Conservation (phyloP, 2,888 invertebrate genomes). For the Protonemura montana region DNA sequence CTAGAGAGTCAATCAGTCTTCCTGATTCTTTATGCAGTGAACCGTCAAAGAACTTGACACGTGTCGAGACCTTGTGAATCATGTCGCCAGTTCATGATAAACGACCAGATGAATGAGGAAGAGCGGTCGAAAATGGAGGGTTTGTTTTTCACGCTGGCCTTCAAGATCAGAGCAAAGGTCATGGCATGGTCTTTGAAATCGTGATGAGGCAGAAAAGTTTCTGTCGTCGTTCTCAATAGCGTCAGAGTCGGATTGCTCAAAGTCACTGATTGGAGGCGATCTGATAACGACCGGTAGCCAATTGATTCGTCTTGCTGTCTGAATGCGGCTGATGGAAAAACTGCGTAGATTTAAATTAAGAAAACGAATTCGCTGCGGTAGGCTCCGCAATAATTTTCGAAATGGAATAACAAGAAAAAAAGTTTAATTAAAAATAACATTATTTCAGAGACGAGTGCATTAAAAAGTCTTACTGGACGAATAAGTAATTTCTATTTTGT, state of each 20-base stretch:
- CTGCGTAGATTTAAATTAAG: not conserved
- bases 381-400: not conserved
- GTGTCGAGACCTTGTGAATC: too few relatives aligned
- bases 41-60: too few relatives aligned
- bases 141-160: too few relatives aligned
- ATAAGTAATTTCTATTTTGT: not conserved
- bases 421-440: slow-evolving; percentile 12
- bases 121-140: too few relatives aligned
- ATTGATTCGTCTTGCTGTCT: not conserved
- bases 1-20: too few relatives aligned
- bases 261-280: not conserved
- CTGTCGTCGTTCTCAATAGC: not conserved
- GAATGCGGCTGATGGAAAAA: not conserved
- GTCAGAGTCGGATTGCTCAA: not conserved
- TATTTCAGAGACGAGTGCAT: not conserved
- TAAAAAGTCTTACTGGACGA: not conserved
- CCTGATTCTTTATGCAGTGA: too few relatives aligned
- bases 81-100: too few relatives aligned
- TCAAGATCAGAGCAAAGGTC: too few relatives aligned
- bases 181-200: too few relatives aligned
- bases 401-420: not conserved
- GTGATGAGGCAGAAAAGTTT: too few relatives aligned
- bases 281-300: not conserved
- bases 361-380: not conserved
- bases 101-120: too few relatives aligned